Base-by-base conservation (phyloP, 2,113 vertebrate genomes). In the Tachuris rubrigastra region DNA sequence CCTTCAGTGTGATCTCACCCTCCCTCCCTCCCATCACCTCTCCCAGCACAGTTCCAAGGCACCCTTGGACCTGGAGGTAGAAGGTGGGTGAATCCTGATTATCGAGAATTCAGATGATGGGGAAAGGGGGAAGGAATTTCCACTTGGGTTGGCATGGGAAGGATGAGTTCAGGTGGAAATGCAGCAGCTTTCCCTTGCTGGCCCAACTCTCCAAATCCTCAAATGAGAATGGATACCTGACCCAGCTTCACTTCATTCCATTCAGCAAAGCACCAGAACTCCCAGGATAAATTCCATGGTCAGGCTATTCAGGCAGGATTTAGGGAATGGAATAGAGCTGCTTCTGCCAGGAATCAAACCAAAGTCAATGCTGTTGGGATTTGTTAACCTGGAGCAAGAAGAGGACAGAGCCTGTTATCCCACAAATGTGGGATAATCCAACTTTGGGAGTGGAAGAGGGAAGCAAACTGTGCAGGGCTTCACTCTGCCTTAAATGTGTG, bases 1-100 rank as follows among this genome's bases (percentile, higher is more conserved):
- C 96, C 66, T 95, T 49, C 24, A 30, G 12, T 44, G 3, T 95
- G 76, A 83, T 81, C 62, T 97, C 93, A 96, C 81, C 81, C n/a
- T 81, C 71, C 91, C n/a, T 81, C 71, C 91, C 85, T 89, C 72
- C 85, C 78, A 35, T 85, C 87, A 66, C 85, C n/a, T 31, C 89
- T 82, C 59, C 53, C 35, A 0, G 71, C 46, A 25, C 6, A 4
- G 13, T 41, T 30, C 82, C n/a, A 35, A 71, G 63, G 77, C 83
- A 72, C 31, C 31, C 12, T 5, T 80, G 62, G 37, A 85, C 80
- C 90, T 93, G 62, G 5, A 21, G 68, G 66, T 1, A 46, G 59
- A 41, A 78, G 85, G 18, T 6, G 17, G 76, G 19, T 27, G n/a
- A 44, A 67, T n/a, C 81, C 71, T 78, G 53, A 25, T 78, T 47